A percentile compares a stretch with the other conserved stretches of the same genome.
Evolutionary conservation across 1,140 invertebrate species (phyloP).

Genomic region (Drosophila jambulina): DNA sequence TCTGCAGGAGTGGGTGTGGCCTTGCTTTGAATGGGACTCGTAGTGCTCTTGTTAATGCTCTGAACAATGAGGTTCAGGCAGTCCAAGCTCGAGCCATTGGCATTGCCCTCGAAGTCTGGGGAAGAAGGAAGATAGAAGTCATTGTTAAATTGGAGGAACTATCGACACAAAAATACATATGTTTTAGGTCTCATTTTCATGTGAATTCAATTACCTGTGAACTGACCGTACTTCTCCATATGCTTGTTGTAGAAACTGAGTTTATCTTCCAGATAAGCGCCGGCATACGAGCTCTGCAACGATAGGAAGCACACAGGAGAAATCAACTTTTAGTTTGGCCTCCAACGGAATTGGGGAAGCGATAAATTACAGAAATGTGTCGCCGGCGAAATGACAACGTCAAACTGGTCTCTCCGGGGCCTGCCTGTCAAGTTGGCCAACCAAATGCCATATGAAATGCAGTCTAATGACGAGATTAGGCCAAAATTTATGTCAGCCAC

Average conservation of each 20-base stretch:
- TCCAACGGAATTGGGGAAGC: conserved; percentile 42
- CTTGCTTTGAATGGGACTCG: conserved; percentile 37
- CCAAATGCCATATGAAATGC: conserved; percentile 61
- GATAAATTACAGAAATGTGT: conserved; percentile 57
- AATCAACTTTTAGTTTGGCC: conserved; percentile 27
- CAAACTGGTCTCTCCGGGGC: conserved; percentile 26
- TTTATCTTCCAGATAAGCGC: conserved; percentile 80
- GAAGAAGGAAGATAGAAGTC: conserved; percentile 2
- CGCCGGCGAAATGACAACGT: conserved; percentile 59
- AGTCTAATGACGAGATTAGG: conserved; percentile 80
- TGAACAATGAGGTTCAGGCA: conserved; percentile 89
- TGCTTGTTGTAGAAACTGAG: conserved; percentile 73
- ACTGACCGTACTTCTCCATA: conserved; percentile 76
- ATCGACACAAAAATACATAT: too few relatives aligned
- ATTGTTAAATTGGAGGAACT: not conserved
- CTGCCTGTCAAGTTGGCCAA: conserved; percentile 59
- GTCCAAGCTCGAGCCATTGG: conserved; percentile 87
- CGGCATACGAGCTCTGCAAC: conserved; percentile 83
- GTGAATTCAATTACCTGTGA: conserved; percentile 64
- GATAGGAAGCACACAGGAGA: not conserved
- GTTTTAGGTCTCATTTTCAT: not conserved
- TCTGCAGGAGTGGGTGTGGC: conserved; percentile 22
- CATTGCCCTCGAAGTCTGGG: conserved; percentile 55
- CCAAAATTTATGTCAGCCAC: conserved; percentile 64
- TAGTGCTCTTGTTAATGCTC: conserved; percentile 86